Evolutionary conservation across 2,797 vertebrate genomes (phyloP), one percentile per base, ranked within the genome.

Genomic region (Sebastes alutus): DNA sequence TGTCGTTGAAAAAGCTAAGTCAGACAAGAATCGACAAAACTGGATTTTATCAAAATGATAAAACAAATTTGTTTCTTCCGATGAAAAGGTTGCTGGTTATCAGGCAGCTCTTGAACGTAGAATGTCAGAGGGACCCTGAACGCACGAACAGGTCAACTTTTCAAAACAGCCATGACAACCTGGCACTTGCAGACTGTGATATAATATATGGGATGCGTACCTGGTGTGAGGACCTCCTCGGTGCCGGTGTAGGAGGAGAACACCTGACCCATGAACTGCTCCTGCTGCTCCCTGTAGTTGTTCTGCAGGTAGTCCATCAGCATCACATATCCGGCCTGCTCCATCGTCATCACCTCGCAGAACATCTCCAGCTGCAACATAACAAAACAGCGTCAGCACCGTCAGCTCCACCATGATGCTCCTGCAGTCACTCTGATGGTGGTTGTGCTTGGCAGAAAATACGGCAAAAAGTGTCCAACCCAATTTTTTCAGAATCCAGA

Each of bases 231-330:
- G 87, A 99, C 96, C 93, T 98, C 97, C 95, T 99, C 98, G 1
- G 95, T 96, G 75, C 98, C 98, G 13, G 98, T 98, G 83, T 98
- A 99, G 64, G 98, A 99, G 75, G 98, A 97, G 94, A 98, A 98
- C 83, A 99, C 96, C 93, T 98, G 98, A 27, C 98, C 98, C 61
- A 96, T 97, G 89, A 98, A 98, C 75, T 97, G 96, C 79, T 96
- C 93, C 52, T 97, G 97, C 81, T 97, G 97, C 42, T 98, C 96
- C 85, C 98, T 93, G 90, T 95, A 98, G 94, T 99, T 99, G 93
- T 99, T 99, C 94, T 99, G 97, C 87, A 99, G 93, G 79, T 99
- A 99, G 89, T 99, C 98, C 97, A 99, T 99, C 86, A 99, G 92
- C 97, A 99, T 99, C 81, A 97, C 98, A 71, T 99, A 99, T 2